Evolutionary conservation across 2,888 invertebrate species (phyloP), one percentile per base, ranked within the genome.

Genomic region (Seira musarum): DNA sequence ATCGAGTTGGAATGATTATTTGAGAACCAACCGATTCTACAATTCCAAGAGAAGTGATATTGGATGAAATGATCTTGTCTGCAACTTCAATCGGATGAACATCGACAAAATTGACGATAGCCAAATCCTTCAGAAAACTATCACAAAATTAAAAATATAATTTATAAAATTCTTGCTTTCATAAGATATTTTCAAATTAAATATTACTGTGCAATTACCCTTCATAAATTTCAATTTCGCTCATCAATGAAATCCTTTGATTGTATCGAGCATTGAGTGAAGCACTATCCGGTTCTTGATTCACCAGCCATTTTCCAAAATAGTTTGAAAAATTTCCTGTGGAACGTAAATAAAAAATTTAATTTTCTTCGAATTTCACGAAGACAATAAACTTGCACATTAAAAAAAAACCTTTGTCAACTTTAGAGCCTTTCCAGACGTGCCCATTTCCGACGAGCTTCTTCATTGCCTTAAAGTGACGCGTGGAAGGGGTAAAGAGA

Each of bases 261-360:
- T 73, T 73, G 22, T 73, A 73, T 57, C 30, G 53, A 8, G 6
- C 17, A 21, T 65, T 22, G 22, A 73, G 22, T 24, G 57, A 22
- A 6, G 8, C 19, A 66, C 15, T 0, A 3, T 8, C 8, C 17
- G 30, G 17, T 30, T 66, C 60, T 35, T 73, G 73, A 15, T 73
- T 73, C 1, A 17, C n/a, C n/a, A 73, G 21, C 73, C 73, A 73
- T 30, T 66, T 65, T 13, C 73, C 73, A 57, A 73, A 73, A n/a
- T 73, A 73, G 1, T 24, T 53, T 1, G 66, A 66, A 35, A 73
- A 72, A 15, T 46, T 46, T 22, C 64, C 72, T 72, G 19, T 17
- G n/a, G n/a, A n/a, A n/a, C n/a, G n/a, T n/a, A n/a, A n/a, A n/a
- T n/a, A n/a, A n/a, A n/a, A n/a, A n/a, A n/a, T n/a, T n/a, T n/a